These are phyloP conservation scores for Hemitrygon akajei DNA, from an alignment of 2,797 vertebrate species.

Conservation along the genomic window DNA sequence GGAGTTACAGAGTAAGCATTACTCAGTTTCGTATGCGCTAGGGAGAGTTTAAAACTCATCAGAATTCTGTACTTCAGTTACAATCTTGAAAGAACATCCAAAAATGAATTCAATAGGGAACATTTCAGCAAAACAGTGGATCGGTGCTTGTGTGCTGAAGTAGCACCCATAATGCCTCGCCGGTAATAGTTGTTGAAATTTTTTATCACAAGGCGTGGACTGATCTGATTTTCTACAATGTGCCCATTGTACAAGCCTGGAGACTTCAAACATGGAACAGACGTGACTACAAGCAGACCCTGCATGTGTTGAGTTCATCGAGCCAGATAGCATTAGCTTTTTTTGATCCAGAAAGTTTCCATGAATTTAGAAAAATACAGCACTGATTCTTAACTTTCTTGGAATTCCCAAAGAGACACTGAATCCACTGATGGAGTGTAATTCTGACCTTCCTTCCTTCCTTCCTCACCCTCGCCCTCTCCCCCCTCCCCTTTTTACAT, in stretches of 20 bases:
- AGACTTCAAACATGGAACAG: too few relatives aligned
- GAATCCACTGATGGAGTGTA: too few relatives aligned
- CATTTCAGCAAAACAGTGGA: background rate
- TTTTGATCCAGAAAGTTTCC: background rate
- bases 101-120: background rate
- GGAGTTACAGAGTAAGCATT: background rate
- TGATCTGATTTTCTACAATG: background rate
- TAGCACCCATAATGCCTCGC: background rate
- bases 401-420: too few relatives aligned
- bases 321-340: background rate
- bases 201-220: background rate
- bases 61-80: too few relatives aligned
- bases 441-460: too few relatives aligned
- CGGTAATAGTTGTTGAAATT: background rate
- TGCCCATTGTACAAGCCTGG: too few relatives aligned
- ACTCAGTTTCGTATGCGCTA: background rate
- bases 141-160: background rate
- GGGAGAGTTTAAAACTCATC: background rate
- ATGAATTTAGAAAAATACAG: background rate
- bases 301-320: background rate
- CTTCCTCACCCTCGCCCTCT: background rate
- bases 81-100: background rate
- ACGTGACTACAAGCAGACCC: background rate
- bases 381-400: background rate
- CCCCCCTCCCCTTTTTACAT: too few relatives aligned